Evolutionary conservation across 2,113 vertebrate species (phyloP), one percentile per base, ranked within the genome.

Genomic region (Sphyrna mokarran): DNA sequence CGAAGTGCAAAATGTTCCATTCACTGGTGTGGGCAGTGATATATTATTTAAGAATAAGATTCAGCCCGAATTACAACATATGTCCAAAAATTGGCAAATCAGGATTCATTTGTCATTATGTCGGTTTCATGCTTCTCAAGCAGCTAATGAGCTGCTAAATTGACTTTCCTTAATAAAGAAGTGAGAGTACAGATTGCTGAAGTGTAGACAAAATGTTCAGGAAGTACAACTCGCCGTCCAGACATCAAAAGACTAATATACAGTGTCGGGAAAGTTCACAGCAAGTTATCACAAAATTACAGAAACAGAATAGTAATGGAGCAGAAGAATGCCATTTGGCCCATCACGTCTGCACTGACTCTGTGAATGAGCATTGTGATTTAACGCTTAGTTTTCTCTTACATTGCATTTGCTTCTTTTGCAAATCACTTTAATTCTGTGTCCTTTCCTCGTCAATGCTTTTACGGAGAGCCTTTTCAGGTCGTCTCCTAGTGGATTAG

Each of bases 11-110:
- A 54, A 29, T 10, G 40, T 61, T 61, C 13, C 33, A 66, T 6
- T 0, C 61, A n/a, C n/a, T 18, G 33, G 37, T 66, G 29, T 66
- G 89, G n/a, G 29, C 89, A 93, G 3, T 18, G 37, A 66, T 66
- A 40, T 37, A 37, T 66, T 66, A 93, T 93, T 93, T 66, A 66
- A 33, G 14, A 16, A 18, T 68, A 66, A 91, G 40, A 66, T 93
- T n/a, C 87, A 8, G 16, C 33, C 61, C 2, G 37, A 63, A 37
- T 1, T 93, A 66, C 61, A 93, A 9, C 63, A n/a, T 37, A 18
- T 93, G 11, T 68, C 89, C 58, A 93, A 66, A 93, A 93, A 66
- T 37, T 93, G 89, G n/a, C 58, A 66, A 93, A 43, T n/a, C 33
- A 93, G n/a, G n/a, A 63, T 58, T 66, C 6, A 68, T 68, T 22